These are phyloP conservation scores for Pangasianodon hypophthalmus DNA, from an alignment of 2,113 vertebrate species.

Conservation along the genomic window DNA sequence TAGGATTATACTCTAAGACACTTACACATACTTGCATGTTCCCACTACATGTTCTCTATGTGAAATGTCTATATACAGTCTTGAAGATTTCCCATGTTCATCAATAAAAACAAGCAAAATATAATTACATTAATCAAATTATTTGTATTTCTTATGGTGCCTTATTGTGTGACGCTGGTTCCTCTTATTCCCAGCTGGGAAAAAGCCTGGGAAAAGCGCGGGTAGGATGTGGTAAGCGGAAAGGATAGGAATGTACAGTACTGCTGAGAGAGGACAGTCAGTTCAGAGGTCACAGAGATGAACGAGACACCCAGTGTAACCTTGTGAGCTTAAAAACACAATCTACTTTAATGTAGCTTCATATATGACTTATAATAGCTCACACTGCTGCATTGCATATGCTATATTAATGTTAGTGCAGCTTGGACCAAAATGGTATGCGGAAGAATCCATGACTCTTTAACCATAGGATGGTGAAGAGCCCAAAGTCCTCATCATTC, in stretches of 20 bases:
- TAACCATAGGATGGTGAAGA: neutral
- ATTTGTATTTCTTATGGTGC: neutral
- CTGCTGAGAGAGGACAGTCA: neutral
- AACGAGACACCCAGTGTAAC: neutral
- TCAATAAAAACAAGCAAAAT: neutral
- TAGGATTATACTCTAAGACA: neutral
- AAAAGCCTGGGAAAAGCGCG: slow-evolving; percentile 9
- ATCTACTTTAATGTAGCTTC: neutral
- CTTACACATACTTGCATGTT: neutral
- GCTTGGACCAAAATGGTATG: neutral
- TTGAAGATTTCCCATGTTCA: neutral
- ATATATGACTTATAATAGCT: neutral
- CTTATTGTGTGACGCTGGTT: neutral
- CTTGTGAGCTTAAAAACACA: neutral
- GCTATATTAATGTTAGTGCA: neutral
- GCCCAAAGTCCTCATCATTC: slow-evolving; percentile 16
- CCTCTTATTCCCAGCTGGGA: neutral
- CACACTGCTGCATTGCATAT: neutral
- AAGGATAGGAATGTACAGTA: neutral
- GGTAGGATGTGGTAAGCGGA: neutral
- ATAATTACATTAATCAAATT: neutral
- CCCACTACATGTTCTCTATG: neutral
- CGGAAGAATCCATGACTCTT: neutral
- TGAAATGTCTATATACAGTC: neutral
- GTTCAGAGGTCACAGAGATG: neutral